Base-by-base conservation (phyloP, 1,140 invertebrate genomes). In the Platyscapa corneri region DNA sequence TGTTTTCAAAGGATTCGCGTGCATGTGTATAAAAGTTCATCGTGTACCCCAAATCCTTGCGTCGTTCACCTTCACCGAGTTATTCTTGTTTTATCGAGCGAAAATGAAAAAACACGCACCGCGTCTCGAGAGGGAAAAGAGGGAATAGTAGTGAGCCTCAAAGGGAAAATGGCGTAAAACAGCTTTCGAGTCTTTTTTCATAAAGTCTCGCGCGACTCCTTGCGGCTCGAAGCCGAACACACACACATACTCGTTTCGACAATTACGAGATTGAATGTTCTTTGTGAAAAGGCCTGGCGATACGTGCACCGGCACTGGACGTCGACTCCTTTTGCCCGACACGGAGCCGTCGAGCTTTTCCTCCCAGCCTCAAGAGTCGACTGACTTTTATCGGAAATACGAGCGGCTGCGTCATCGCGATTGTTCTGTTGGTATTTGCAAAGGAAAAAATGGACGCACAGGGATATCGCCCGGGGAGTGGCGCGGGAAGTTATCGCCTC, bases 261-360 rank as follows among this genome's bases (percentile, higher is more conserved):
- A 78, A 65, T 80, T 42, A 80, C 78, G 78, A 34, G 42, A 67
- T 60, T 70, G 42, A 23, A 1, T 65, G 30, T 30, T 49, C 74
- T 34, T n/a, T 49, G 74, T 49, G 20, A 49, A 23, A 60, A 60
- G 0, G 27, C 56, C 18, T 56, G 20, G 34, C 67, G 37, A 72
- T 1, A 14, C 14, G 39, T 60, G 53, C 0, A 23, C 10, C 27
- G 14, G 20, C 56, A 14, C 23, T 60, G 5, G 27, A 60, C 27
- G 27, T 23, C 2, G 18, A 53, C 10, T 60, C 23, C 23, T 60
- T 60, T 60, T 60, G 0, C 27, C 5, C 27, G 2, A 10, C 2
- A 60, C 76, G 23, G 30, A 18, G 2, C 18, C 34, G 42, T 12
- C 42, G 12, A 7, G 42, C 6, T 5, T 46, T 20, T 39, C 60